Conservation (phyloP, 1,140 invertebrate genomes). For the honey bee (Apis mellifera) region Amel_HAv3.1 CM009932.2:11382501-11383000, state of each 20-base stretch:
- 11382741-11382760: neutral
- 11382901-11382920: constrained; percentile 68
- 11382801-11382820: neutral
- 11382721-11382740: no score
- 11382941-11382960: constrained; percentile 67
- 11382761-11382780: neutral
- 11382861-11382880: constrained; percentile 32
- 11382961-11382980: constrained; percentile 76
- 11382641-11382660: constrained; percentile 73
- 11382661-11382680: constrained; percentile 41
- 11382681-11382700: no score
- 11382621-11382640: constrained; percentile 73
- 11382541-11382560: constrained; percentile 80
- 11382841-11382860: constrained; percentile 61
- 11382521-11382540: constrained; percentile 77
- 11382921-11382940: constrained; percentile 66
- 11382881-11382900: constrained; percentile 51
- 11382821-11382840: constrained; percentile 52
- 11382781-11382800: neutral
- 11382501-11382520: constrained; percentile 40
- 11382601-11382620: constrained; percentile 68
- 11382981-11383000: constrained; percentile 74
- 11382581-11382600: constrained; percentile 66
- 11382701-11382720: no score
- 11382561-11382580: constrained; percentile 80